Base-by-base conservation (phyloP, 1,140 invertebrate species). In the Meloidogyne chitwoodi region DNA sequence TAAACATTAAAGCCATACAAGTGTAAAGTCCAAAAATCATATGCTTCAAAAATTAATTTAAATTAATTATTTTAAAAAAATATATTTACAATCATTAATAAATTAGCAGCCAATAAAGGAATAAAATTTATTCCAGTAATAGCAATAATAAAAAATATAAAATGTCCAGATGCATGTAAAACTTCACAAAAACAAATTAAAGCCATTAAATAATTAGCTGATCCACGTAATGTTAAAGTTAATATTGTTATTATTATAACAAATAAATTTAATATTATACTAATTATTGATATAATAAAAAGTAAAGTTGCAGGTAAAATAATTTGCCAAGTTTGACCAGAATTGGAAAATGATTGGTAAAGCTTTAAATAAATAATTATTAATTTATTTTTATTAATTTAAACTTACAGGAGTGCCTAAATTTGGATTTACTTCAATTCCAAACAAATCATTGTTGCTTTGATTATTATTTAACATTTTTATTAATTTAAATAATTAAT, bases 171-270 rank as follows among this genome's bases (percentile, higher is more conserved):
- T 29, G 61, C 56, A 34, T 73, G 70, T 61, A 73, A 24, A n/a
- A 73, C 14, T n/a, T 73, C 70, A 34, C 22, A 56, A 27, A 73
- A 22, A 63, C 70, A 73, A 56, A 73, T 27, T 34, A 61, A 56
- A 14, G 70, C 70, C 70, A 73, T 73, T 64, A 73, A 34, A 62
- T 63, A 73, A 34, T 73, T 73, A 48, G 70, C 70, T 11, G 70
- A 29, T 22, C 70, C 70, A 12, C 70, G 70, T 14, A 73, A 64
- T 61, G 70, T 19, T 64, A 19, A 31, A 24, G 48, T 38, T 62
- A 22, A 16, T 61, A 63, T 61, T 19, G 70, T 73, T 44, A 56
- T 24, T 22, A 61, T 12, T 34, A 73, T 5, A 12, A 73, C 70
- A 11, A 29, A 24, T n/a, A 16, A 41, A 31, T 73, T 73, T 12